Conservation (phyloP, 2,888 invertebrate species). For the Tetramorium bicarinatum region DNA sequence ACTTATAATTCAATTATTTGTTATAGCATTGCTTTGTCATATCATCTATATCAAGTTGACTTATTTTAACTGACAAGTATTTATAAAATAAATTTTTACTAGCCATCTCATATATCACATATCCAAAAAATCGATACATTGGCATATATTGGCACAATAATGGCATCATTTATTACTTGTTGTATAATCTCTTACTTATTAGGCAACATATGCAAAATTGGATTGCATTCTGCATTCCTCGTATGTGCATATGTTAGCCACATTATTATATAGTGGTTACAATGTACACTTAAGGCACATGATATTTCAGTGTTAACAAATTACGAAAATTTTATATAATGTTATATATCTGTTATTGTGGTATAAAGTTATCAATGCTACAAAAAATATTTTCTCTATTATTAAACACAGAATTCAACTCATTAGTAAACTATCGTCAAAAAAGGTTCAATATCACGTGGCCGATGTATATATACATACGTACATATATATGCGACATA, state of each 20-base stretch:
- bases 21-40: constrained; percentile 1
- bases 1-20: constrained; percentile 24
- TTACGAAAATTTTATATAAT: constrained; percentile 10
- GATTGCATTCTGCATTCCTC: constrained; percentile 1
- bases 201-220: constrained; percentile 2
- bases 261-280: background rate
- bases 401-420: constrained; percentile 58
- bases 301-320: constrained; percentile 20
- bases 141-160: constrained; percentile 21
- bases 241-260: background rate
- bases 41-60: background rate
- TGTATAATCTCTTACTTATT: constrained; percentile 1
- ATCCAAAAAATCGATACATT: constrained; percentile 12
- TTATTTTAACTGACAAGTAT: constrained; percentile 23
- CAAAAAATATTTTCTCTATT: constrained; percentile 48
- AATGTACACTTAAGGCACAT: constrained; percentile 36
- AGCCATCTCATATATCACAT: background rate
- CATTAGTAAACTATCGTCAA: constrained; percentile 67
- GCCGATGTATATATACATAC: too few relatives aligned
- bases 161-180: constrained; percentile 5
- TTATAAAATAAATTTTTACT: constrained; percentile 10
- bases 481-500: constrained; percentile 34
- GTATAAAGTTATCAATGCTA: constrained; percentile 60
- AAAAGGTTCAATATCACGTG: constrained; percentile 7
- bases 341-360: constrained; percentile 44